phyloP scores from a whole-genome alignment of 53 echinoderm and acorn worm genomes.

The Astropecten irregularis region DNA sequence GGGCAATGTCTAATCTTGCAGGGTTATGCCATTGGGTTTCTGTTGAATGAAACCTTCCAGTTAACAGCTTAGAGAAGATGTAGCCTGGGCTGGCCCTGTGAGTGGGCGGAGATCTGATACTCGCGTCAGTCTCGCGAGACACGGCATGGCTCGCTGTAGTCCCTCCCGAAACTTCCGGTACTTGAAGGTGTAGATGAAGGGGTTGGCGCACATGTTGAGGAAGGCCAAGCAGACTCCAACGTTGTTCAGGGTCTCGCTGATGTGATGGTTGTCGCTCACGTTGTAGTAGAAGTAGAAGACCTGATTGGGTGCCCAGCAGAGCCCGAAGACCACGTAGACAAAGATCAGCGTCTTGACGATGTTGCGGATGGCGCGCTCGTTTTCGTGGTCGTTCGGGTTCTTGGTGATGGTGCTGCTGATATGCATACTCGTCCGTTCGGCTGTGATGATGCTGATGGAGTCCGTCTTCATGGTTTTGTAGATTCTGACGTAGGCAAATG shows the following conservation, averaged over 20 bases:
- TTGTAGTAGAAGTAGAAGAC: slow-evolving; percentile 57
- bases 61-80: no score
- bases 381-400: neutral
- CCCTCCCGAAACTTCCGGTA: slow-evolving; percentile 47
- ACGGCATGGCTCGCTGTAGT: slow-evolving; percentile 7
- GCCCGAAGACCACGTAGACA: slow-evolving; percentile 22
- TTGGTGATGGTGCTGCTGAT: no score
- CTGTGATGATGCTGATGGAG: neutral
- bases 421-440: neutral
- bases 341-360: slow-evolving; percentile 45
- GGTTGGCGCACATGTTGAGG: slow-evolving; percentile 42
- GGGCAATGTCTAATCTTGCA: no score
- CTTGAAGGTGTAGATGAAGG: slow-evolving; percentile 46
- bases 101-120: no score
- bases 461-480: neutral
- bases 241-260: slow-evolving; percentile 28
- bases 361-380: slow-evolving; percentile 27
- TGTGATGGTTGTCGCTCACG: slow-evolving; percentile 13
- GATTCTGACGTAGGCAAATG: slow-evolving; percentile 28
- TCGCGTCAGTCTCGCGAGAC: neutral
- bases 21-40: no score
- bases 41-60: no score
- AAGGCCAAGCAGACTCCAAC: slow-evolving; percentile 24
- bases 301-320: slow-evolving; percentile 56
- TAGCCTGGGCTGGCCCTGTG: no score